These are phyloP conservation scores for Bugula neritina DNA, from an alignment of 2,888 invertebrate species.

Conservation along the genomic window DNA sequence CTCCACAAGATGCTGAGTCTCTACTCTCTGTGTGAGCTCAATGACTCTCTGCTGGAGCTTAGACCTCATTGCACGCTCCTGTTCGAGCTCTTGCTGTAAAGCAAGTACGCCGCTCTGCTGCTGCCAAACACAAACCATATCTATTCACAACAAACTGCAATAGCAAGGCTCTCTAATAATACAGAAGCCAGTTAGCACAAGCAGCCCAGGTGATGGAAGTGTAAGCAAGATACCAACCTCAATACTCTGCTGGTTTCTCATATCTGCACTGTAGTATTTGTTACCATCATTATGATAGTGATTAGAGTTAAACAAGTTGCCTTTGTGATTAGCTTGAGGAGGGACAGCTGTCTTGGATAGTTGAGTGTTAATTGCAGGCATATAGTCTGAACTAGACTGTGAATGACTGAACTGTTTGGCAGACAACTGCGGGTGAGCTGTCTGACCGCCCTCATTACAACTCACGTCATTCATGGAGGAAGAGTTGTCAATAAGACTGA, in stretches of 20 bases:
- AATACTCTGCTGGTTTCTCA: background rate
- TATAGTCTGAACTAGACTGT: no score
- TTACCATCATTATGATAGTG: no score
- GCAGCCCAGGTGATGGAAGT: no score
- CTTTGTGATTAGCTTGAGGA: no score
- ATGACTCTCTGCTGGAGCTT: constrained; percentile 11
- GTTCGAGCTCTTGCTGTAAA: constrained; percentile 14
- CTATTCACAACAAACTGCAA: no score
- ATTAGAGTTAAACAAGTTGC: background rate
- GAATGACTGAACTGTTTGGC: no score
- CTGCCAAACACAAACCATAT: background rate
- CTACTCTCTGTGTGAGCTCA: background rate
- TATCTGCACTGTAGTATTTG: background rate
- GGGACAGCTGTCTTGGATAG: no score
- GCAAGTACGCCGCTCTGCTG: background rate
- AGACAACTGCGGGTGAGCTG: background rate
- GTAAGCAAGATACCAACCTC: background rate
- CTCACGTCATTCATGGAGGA: background rate
- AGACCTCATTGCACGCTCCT: background rate
- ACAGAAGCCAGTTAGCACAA: no score
- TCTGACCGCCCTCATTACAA: background rate
- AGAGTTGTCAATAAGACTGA: background rate
- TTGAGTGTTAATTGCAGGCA: no score
- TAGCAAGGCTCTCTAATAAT: no score
- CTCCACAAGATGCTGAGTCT: constrained; percentile 6